Evolutionary conservation across 37 sponge, comb jelly and placozoan genomes (phyloP), one percentile per base, ranked within the genome.

Genomic region (Petrosia ficiformis): DNA sequence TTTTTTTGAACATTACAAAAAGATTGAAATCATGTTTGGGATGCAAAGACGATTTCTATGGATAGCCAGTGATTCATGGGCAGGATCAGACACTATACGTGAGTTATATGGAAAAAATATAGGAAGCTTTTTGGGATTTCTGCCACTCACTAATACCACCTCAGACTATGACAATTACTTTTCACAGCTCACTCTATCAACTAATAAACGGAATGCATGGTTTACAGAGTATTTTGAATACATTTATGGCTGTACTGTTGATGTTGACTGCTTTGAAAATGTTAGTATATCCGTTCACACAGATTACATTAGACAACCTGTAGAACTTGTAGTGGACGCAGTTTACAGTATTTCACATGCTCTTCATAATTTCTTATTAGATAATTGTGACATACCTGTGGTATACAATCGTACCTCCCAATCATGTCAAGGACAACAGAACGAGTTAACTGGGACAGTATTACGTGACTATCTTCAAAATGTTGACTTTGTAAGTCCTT

Each of bases 11-110:
- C 29, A 77, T 25, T 26, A 67, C 39, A 48, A 44, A 0, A 65
- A 39, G 30, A 31, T 21, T 2, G 39, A 77, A 16, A 24, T 36
- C 37, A n/a, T n/a, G n/a, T n/a, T n/a, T n/a, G 32, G 21, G 11
- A 31, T 35, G 56, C 11, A 28, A 11, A 29, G 71, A 0, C 38
- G 69, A 3, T 88, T 95, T 42, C 71, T 72, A n/a, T 95, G 85
- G 84, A 93, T 96, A 34, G 97, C 90, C 0, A 88, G 89, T 40
- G 97, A 96, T 77, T 74, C 82, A 0, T 96, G 97, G 97, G 91
- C 90, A 2, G 38, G 37, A 8, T 92, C 92, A 3, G 65, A 69
- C 22, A 67, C 75, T 30, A 26, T 54, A 32, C 21, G 1, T 24
- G 59, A 57, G 16, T 42, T 38, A 19, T 74, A 28, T 33, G 14